Evolutionary conservation across 2,888 invertebrate genomes (phyloP).

Genomic region (Scaptomyza reducta): DNA sequence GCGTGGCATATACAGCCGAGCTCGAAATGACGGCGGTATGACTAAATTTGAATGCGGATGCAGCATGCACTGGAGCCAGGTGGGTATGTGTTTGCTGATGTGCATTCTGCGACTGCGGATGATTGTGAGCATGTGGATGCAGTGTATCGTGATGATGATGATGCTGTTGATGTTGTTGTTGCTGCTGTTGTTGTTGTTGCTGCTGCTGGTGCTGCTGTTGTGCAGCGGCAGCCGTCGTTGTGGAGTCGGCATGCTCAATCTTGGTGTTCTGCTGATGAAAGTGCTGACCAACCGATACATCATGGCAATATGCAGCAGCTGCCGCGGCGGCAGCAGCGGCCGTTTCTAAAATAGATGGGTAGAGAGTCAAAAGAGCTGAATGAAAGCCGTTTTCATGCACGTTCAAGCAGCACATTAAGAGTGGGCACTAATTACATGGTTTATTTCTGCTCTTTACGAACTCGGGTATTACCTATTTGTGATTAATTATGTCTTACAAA

Average conservation of each 20-base stretch:
- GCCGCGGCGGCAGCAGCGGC: slow-evolving; percentile 61
- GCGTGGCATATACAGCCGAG: slow-evolving; percentile 69
- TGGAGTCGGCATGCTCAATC: slow-evolving; percentile 84
- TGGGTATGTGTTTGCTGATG: slow-evolving; percentile 67
- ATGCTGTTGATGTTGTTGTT: slow-evolving; percentile 57
- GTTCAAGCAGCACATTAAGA: slow-evolving; percentile 41
- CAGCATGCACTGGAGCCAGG: slow-evolving; percentile 64
- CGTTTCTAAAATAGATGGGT: slow-evolving; percentile 58
- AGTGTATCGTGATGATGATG: slow-evolving; percentile 48
- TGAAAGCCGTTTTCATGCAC: slow-evolving; percentile 71
- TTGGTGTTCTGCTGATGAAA: slow-evolving; percentile 78
- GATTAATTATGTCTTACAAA: not conserved
- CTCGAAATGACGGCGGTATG: slow-evolving; percentile 77
- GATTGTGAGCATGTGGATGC: slow-evolving; percentile 56
- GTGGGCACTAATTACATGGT: slow-evolving; percentile 46
- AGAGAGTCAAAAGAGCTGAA: slow-evolving; percentile 33
- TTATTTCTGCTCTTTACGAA: slow-evolving; percentile 15
- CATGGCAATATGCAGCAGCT: slow-evolving; percentile 78
- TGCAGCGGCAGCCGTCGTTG: slow-evolving; percentile 72
- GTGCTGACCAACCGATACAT: slow-evolving; percentile 72
- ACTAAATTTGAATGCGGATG: slow-evolving; percentile 75
- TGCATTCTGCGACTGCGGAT: slow-evolving; percentile 53
- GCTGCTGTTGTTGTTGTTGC: slow-evolving; percentile 54
- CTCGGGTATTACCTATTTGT: not conserved
- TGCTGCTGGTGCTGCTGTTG: slow-evolving; percentile 43